phyloP scores from a whole-genome alignment of 2,797 vertebrate genomes.

The Huso huso region DNA sequence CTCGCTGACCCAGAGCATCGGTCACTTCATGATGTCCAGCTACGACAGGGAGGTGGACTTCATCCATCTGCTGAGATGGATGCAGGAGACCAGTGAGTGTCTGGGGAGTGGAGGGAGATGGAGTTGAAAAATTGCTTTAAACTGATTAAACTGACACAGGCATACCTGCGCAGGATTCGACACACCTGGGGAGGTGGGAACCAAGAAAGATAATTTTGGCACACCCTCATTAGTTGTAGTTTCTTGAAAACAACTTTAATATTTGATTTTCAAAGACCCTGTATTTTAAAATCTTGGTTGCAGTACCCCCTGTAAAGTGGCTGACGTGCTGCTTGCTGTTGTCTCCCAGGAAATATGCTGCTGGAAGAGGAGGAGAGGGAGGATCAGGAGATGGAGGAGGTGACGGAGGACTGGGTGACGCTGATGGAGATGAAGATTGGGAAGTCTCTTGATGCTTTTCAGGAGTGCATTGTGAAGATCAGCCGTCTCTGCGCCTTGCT shows the following conservation, averaged over 20 bases:
- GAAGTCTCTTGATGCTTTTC: background rate
- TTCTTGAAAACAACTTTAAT: too few species aligned
- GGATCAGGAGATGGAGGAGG: background rate
- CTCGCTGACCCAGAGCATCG: background rate
- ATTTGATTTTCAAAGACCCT: too few species aligned
- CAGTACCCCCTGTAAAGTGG: too few species aligned
- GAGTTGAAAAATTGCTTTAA: too few species aligned
- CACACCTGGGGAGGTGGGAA: too few species aligned
- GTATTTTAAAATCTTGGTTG: too few species aligned
- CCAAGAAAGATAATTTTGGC: too few species aligned
- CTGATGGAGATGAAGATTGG: slow-evolving; percentile 6
- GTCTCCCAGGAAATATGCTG: too few species aligned
- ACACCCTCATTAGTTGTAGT: too few species aligned
- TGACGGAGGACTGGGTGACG: slow-evolving; percentile 9
- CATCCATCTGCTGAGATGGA: slow-evolving; percentile 8
- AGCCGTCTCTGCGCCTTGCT: slow-evolving; percentile 1
- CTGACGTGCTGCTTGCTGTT: too few species aligned
- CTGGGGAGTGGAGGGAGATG: background rate
- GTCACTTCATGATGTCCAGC: background rate
- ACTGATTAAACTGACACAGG: too few species aligned
- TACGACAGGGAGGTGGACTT: slow-evolving; percentile 4
- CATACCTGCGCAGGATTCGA: too few species aligned
- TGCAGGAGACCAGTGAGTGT: slow-evolving; percentile 12
- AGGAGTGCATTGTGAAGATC: background rate
- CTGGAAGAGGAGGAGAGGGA: background rate